Base-by-base conservation (phyloP, 2,888 invertebrate genomes). In the Rotaria magnacalcarata region DNA sequence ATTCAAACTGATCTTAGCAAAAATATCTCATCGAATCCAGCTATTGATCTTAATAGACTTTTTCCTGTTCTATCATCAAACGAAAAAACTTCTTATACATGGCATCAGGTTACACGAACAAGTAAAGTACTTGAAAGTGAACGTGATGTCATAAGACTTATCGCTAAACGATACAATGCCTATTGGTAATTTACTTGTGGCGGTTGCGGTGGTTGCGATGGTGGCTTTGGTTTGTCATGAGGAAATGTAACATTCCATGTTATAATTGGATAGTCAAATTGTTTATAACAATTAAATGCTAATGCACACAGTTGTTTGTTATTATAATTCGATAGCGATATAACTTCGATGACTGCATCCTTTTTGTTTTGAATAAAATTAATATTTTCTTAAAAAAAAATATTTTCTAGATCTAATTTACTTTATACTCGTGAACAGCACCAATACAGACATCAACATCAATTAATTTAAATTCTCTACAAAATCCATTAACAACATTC, bases 241-340 rank as follows among this genome's bases (percentile, higher is more conserved):
- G 80, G 80, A 80, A 80, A 80, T 47, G 80, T 80, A 21, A 80
- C 80, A 47, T 80, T 80, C 80, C 80, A 80, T 47, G 43, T 80
- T 47, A 80, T n/a, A 24, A 80, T 47, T n/a, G 80, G 80, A 47
- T 47, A 43, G n/a, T 80, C 47, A 10, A 47, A 47, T 80, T n/a
- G 80, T 80, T 80, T 80, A 43, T 47, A 10, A 16, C 80, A 80
- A n/a, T 80, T 14, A 24, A 80, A 80, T 47, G 47, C 80, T 47
- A 80, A 80, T 80, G 47, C 6, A 80, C 80, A 80, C 4, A 80
- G 19, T 80, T 80, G 80, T 47, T 80, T 80, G 10, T 47, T 80
- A 47, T 8, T 80, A n/a, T 47, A 80, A 47, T n/a, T 80, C 8
- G 47, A 47, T 47, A 11, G 16, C 10, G 47, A 24, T 47, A 80